Conservation (phyloP, 2,797 vertebrate genomes). For the Cheirogaleus major region DNA sequence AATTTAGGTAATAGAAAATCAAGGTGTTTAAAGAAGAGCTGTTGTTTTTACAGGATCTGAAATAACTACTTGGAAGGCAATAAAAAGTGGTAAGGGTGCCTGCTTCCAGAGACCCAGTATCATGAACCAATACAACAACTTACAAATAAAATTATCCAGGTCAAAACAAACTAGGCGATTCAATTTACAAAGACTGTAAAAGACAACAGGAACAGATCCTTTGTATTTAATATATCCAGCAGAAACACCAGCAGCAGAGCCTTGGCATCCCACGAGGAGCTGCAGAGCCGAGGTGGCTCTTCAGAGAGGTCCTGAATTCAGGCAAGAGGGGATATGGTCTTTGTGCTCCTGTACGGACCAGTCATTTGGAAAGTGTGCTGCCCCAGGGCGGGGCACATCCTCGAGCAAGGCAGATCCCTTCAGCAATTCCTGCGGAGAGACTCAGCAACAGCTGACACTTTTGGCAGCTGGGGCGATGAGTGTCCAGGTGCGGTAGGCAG, state of each 20-base stretch:
- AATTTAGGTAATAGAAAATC: constrained; percentile 52
- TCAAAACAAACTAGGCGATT: constrained; percentile 44
- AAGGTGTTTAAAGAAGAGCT: constrained; percentile 54
- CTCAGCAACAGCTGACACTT: background rate
- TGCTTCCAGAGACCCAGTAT: background rate
- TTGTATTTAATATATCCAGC: background rate
- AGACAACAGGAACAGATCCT: background rate
- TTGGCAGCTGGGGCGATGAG: background rate
- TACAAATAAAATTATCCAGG: constrained; percentile 17
- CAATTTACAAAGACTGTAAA: constrained; percentile 18
- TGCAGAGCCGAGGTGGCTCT: background rate
- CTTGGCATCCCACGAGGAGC: background rate
- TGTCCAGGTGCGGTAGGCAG: background rate
- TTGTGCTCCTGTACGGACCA: background rate
- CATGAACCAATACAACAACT: background rate
- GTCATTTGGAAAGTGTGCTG: background rate
- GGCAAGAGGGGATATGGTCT: background rate
- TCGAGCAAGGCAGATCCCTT: background rate
- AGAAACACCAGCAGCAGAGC: background rate
- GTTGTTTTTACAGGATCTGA: constrained; percentile 60
- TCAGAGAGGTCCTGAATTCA: background rate
- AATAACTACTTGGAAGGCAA: constrained; percentile 40
- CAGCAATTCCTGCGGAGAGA: background rate
- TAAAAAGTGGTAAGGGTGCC: background rate
- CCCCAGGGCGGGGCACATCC: background rate